These are phyloP conservation scores for Pyrrhosoma nymphula DNA, from an alignment of 2,888 invertebrate genomes.

Conservation along the genomic window DNA sequence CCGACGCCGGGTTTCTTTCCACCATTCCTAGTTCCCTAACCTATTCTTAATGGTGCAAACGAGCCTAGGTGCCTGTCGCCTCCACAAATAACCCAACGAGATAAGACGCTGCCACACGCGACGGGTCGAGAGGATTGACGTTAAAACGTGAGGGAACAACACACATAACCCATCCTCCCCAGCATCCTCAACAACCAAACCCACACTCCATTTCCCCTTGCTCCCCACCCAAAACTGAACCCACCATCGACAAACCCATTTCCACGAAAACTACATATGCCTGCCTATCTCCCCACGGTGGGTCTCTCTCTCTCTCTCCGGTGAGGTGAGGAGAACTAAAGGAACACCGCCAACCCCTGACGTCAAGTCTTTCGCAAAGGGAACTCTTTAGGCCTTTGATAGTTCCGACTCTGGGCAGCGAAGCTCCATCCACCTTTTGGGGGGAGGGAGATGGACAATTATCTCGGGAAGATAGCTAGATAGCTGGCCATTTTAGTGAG, in stretches of 20 bases:
- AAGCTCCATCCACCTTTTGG: not conserved
- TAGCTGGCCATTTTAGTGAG: not conserved
- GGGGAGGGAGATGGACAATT: not conserved
- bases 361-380: slow-evolving; percentile 30
- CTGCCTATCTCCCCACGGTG: not conserved
- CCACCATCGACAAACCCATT: not conserved
- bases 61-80: no score
- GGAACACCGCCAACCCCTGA: not conserved
- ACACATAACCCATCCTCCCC: not conserved
- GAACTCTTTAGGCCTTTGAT: not conserved
- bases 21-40: no score
- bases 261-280: not conserved
- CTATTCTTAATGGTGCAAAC: no score
- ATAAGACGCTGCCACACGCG: slow-evolving; percentile 3
- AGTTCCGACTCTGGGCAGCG: not conserved
- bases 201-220: not conserved
- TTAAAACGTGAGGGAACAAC: not conserved
- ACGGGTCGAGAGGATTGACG: not conserved
- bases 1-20: no score
- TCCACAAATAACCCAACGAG: not conserved
- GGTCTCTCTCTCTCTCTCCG: not conserved
- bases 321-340: not conserved
- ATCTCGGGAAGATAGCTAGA: not conserved
- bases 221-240: not conserved
- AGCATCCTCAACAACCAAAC: slow-evolving; percentile 8